Conservation (phyloP, 1,140 invertebrate genomes). For the Lasaia peninsularis region DNA sequence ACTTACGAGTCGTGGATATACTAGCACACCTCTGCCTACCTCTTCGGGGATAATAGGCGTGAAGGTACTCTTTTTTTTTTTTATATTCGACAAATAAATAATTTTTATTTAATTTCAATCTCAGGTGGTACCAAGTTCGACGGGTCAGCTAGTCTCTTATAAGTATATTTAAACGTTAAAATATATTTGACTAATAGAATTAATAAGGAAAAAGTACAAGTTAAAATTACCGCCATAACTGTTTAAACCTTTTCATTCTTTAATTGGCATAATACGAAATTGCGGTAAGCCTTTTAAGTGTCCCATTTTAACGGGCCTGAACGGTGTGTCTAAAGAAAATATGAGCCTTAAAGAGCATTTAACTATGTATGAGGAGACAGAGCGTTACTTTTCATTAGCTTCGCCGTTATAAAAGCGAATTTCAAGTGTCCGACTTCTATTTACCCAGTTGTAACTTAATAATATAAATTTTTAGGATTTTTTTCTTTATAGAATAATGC, state of each 20-base stretch:
- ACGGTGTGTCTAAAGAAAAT: conserved; percentile 52
- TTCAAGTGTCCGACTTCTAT: conserved; percentile 9
- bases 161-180: too few relatives aligned
- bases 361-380: conserved; percentile 68
- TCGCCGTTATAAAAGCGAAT: conserved; percentile 36
- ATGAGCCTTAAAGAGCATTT: conserved; percentile 63
- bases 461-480: too few relatives aligned
- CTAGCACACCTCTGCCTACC: too few relatives aligned
- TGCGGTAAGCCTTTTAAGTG: conserved; percentile 48
- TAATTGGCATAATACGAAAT: conserved; percentile 26
- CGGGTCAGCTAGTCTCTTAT: too few relatives aligned
- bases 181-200: not conserved
- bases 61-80: too few relatives aligned
- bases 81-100: too few relatives aligned
- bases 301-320: conserved; percentile 50
- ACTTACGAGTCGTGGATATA: too few relatives aligned
- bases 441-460: not conserved
- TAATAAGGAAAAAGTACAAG: not conserved
- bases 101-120: too few relatives aligned
- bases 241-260: conserved; percentile 3
- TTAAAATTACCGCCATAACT: not conserved
- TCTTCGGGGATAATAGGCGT: too few relatives aligned
- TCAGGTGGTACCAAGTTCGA: too few relatives aligned
- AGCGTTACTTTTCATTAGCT: conserved; percentile 68
- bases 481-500: too few relatives aligned